A percentile compares a stretch with the other conserved stretches of the same genome.
These are phyloP conservation scores for Cyanocitta stelleri DNA, from an alignment of 2,113 vertebrate species.

Conservation along the genomic window DNA sequence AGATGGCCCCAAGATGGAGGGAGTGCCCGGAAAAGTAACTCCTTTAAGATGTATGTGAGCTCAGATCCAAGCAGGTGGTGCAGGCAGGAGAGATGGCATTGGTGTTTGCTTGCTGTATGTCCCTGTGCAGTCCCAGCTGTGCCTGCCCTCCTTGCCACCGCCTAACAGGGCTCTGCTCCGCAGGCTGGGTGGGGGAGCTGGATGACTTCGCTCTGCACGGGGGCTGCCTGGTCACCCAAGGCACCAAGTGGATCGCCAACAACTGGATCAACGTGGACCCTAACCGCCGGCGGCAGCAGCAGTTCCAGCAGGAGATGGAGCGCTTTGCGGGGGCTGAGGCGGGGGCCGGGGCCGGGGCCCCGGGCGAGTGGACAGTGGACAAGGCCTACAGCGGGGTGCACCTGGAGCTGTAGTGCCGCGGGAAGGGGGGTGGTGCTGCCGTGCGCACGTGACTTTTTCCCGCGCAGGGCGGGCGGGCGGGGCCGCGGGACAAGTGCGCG, in stretches of 20 bases:
- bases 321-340: constrained; percentile 60
- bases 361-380: constrained; percentile 75
- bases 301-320: constrained; percentile 88
- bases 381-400: constrained; percentile 68
- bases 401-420: constrained; percentile 64
- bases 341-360: constrained; percentile 5
- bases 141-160: fast-evolving
- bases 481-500: neutral
- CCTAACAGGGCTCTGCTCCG: neutral
- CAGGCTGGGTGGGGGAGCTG: constrained; percentile 95
- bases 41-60: neutral
- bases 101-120: fast-evolving
- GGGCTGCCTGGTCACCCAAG: constrained; percentile 86
- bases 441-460: neutral
- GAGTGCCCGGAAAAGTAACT: neutral
- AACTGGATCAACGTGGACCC: constrained; percentile 97
- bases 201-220: constrained; percentile 94
- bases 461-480: neutral
- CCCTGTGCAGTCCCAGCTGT: fast-evolving
- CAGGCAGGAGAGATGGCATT: neutral
- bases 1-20: neutral
- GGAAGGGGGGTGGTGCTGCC: fast-evolving
- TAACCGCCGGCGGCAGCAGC: constrained; percentile 81
- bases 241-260: constrained; percentile 93
- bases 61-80: neutral